A percentile compares a stretch with the other conserved stretches of the same genome.
Evolutionary conservation across 1,140 invertebrate genomes (phyloP).

Genomic region (Zaprionus kolodkinae): DNA sequence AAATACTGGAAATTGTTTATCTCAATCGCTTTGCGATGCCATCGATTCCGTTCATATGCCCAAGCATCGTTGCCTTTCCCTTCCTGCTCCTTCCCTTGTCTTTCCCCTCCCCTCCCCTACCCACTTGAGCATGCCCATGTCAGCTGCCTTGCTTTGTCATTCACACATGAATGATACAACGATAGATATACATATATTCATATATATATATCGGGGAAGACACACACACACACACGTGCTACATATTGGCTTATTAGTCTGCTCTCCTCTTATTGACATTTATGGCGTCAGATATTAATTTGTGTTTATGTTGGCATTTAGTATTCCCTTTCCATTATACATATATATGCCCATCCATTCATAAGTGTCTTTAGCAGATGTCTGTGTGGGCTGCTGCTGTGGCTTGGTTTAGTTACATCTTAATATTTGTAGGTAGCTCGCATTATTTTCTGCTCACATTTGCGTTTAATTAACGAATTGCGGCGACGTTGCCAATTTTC

Average conservation of each 20-base stretch:
- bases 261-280: slow-evolving; percentile 45
- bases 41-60: background rate
- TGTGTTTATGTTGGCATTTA: slow-evolving; percentile 50
- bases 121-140: background rate
- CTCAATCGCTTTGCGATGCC: slow-evolving; percentile 66
- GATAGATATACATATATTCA: too few relatives aligned
- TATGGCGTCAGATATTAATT: slow-evolving; percentile 53
- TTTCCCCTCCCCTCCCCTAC: slow-evolving; percentile 4
- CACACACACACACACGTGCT: background rate
- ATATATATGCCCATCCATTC: background rate
- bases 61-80: too few relatives aligned
- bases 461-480: slow-evolving; percentile 7
- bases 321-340: background rate
- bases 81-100: background rate
- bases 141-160: slow-evolving; percentile 33
- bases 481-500: slow-evolving; percentile 13
- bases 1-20: slow-evolving; percentile 69
- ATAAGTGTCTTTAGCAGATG: slow-evolving; percentile 19
- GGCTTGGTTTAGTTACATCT: slow-evolving; percentile 12
- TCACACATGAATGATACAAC: slow-evolving; percentile 62
- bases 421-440: slow-evolving; percentile 23
- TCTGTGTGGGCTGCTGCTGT: slow-evolving; percentile 3
- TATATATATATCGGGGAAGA: slow-evolving; percentile 18
- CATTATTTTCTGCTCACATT: slow-evolving; percentile 19
- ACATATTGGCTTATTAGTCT: slow-evolving; percentile 49